Percentiles rank a stretch among this genome's conserved stretches.
phyloP scores from a whole-genome alignment of 35 echinoderm and acorn worm species.

The Heliocidaris erythrogramma region DNA sequence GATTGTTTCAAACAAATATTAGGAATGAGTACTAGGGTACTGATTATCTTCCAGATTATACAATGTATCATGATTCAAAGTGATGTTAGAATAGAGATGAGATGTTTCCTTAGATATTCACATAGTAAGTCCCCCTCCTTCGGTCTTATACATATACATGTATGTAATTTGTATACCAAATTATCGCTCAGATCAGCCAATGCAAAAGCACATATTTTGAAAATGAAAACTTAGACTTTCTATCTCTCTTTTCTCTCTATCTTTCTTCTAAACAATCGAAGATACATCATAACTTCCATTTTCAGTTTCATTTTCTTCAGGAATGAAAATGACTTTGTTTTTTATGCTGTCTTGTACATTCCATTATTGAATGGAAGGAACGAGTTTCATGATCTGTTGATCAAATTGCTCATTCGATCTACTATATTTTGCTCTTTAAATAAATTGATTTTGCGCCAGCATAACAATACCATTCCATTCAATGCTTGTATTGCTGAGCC shows the following conservation, averaged over 20 bases:
- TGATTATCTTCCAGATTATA: not conserved
- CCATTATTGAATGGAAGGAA: not conserved
- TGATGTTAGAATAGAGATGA: not conserved
- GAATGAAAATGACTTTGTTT: not conserved
- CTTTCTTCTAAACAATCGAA: not conserved
- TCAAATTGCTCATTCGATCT: not conserved
- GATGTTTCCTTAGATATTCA: not conserved
- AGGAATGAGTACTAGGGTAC: not conserved
- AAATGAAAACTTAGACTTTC: not conserved
- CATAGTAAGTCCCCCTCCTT: not conserved
- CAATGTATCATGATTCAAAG: not conserved
- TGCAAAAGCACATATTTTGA: not conserved
- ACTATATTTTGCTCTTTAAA: not conserved
- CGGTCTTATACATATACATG: not conserved
- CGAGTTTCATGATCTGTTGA: not conserved
- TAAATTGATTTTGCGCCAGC: not conserved
- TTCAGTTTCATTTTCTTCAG: not conserved
- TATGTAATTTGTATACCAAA: conserved; percentile 14
- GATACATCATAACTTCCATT: not conserved
- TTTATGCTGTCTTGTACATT: not conserved
- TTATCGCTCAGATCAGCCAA: not conserved
- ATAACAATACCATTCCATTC: not conserved
- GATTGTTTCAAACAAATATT: conserved; percentile 5
- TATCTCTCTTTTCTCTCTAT: not conserved
- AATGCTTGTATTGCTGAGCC: not conserved